Conservation (phyloP, 2,888 invertebrate genomes). For the Orthosia gothica region DNA sequence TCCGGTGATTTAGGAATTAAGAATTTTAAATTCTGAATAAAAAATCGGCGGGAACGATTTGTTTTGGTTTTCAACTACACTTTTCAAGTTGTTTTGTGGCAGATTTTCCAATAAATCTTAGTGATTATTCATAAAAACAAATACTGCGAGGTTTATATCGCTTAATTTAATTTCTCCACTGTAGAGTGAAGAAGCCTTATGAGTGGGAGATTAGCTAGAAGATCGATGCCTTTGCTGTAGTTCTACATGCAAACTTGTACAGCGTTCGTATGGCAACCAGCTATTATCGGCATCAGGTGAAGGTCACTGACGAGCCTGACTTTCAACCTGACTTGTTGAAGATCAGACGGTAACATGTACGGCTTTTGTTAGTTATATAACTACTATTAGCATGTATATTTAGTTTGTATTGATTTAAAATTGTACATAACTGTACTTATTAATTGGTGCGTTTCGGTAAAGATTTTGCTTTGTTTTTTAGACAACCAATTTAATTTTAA, state of each 20-base stretch:
- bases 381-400: background rate
- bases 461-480: background rate
- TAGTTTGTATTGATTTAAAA: slow-evolving; percentile 12
- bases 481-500: too few species aligned
- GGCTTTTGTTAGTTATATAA: slow-evolving; percentile 47
- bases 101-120: background rate
- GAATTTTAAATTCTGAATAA: too few species aligned
- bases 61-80: too few species aligned
- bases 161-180: slow-evolving; percentile 60
- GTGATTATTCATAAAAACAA: background rate
- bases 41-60: too few species aligned
- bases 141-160: slow-evolving; percentile 6
- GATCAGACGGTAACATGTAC: slow-evolving; percentile 47
- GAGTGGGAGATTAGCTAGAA: slow-evolving; percentile 66
- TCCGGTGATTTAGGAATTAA: too few species aligned
- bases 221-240: slow-evolving; percentile 63
- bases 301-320: slow-evolving; percentile 37
- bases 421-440: background rate
- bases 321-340: slow-evolving; percentile 37
- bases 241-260: slow-evolving; percentile 54
- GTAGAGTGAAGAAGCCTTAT: slow-evolving; percentile 65
- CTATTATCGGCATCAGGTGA: slow-evolving; percentile 40
- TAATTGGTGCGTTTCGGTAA: background rate
- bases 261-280: slow-evolving; percentile 38
- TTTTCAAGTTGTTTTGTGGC: background rate